Conservation (phyloP, 2,888 invertebrate genomes). For the Eilema caniola region DNA sequence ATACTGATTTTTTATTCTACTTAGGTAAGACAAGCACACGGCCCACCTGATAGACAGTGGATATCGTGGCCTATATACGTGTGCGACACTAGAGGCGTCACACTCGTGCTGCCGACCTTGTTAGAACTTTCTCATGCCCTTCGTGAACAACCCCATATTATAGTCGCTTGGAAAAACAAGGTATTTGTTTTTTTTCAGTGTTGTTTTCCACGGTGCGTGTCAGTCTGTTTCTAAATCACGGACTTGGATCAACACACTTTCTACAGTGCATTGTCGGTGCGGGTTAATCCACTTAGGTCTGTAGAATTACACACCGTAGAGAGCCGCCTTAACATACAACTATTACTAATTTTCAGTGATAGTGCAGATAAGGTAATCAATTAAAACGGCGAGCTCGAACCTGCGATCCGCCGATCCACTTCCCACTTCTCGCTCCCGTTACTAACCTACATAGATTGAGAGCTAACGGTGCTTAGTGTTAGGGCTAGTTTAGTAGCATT, state of each 20-base stretch:
- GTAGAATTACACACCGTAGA: background rate
- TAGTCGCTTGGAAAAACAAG: too few species aligned
- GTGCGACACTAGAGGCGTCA: too few species aligned
- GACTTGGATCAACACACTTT: background rate
- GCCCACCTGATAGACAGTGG: too few species aligned
- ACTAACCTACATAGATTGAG: slow-evolving; percentile 35
- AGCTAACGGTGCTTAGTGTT: slow-evolving; percentile 17
- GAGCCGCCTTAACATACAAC: background rate
- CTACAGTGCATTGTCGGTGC: background rate
- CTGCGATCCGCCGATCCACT: slow-evolving; percentile 31
- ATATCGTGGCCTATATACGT: too few species aligned
- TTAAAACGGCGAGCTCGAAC: slow-evolving; percentile 36
- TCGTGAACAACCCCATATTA: too few species aligned
- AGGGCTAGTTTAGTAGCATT: slow-evolving; percentile 3
- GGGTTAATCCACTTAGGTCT: background rate
- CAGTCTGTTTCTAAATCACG: too few species aligned
- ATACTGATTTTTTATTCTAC: too few species aligned
- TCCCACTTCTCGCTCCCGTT: slow-evolving; percentile 43
- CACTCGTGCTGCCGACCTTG: too few species aligned
- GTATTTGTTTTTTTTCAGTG: too few species aligned
- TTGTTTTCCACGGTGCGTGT: too few species aligned
- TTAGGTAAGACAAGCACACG: too few species aligned
- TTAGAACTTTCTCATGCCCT: too few species aligned
- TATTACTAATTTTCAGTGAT: slow-evolving; percentile 6
- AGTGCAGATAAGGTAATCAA: slow-evolving; percentile 27